Percentiles rank a stretch among this genome's conserved stretches.
These are phyloP conservation scores for Lasiurus borealis DNA, from an alignment of 2,113 vertebrate species.

Conservation along the genomic window DNA sequence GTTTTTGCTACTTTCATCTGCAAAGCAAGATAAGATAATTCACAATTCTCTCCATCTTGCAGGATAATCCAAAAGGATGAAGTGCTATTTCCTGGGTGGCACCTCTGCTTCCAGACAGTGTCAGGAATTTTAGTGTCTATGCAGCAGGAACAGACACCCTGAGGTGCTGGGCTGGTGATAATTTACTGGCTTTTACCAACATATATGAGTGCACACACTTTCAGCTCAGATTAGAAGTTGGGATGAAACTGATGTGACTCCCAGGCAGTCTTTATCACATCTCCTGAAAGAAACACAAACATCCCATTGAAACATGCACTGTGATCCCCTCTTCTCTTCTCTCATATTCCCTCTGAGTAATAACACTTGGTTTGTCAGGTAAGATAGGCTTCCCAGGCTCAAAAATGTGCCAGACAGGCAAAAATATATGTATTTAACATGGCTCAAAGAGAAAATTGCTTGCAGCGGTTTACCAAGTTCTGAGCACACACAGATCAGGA, in stretches of 20 bases:
- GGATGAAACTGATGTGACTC: background rate
- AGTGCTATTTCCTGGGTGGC: conserved; percentile 50
- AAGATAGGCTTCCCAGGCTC: background rate
- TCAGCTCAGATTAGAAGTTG: conserved; percentile 37
- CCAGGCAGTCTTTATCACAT: background rate
- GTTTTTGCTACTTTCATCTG: conserved; percentile 22
- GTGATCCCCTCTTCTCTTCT: background rate
- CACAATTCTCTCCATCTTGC: conserved; percentile 11
- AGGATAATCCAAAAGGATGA: conserved; percentile 58
- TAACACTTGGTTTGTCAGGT: background rate
- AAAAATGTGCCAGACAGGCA: background rate
- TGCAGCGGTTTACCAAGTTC: background rate
- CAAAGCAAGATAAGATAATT: conserved; percentile 52
- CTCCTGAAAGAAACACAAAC: background rate
- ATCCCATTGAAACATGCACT: background rate
- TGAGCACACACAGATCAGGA: background rate
- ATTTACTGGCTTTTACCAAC: conserved; percentile 49
- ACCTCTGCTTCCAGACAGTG: conserved; percentile 48
- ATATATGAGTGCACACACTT: conserved; percentile 50
- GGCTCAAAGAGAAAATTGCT: background rate
- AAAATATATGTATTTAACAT: background rate
- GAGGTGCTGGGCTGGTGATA: conserved; percentile 49
- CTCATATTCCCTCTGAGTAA: background rate
- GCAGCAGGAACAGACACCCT: conserved; percentile 1
- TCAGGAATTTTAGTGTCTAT: conserved; percentile 19